Percentiles rank a stretch among this genome's conserved stretches.
Conservation (phyloP, 2,797 vertebrate species). For the Sebastolobus altivelis region DNA sequence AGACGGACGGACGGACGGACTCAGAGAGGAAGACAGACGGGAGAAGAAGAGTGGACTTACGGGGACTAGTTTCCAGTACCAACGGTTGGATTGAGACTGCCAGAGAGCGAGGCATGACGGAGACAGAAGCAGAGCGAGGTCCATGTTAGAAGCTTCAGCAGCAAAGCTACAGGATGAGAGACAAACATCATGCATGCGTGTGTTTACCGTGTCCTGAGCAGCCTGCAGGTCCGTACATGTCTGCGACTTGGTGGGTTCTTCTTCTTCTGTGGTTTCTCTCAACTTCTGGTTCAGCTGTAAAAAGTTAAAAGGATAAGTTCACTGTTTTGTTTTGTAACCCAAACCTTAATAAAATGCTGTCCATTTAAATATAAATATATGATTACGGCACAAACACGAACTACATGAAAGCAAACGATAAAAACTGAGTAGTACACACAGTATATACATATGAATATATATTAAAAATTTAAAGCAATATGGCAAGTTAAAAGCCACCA, state of each 20-base stretch:
- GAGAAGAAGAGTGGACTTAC: conserved; percentile 83
- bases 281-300: conserved; percentile 88
- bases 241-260: conserved; percentile 79
- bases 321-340: too few relatives aligned
- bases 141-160: conserved; percentile 56
- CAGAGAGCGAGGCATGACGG: conserved; percentile 76
- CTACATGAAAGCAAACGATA: too few relatives aligned
- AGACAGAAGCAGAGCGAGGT: conserved; percentile 68
- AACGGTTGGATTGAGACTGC: conserved; percentile 90
- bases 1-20: conserved; percentile 40
- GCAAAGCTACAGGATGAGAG: conserved; percentile 26
- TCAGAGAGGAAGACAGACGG: conserved; percentile 30
- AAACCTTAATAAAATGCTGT: too few relatives aligned
- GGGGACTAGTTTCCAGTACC: conserved; percentile 97
- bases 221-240: conserved; percentile 81
- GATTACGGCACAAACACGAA: background rate
- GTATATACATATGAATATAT: too few relatives aligned
- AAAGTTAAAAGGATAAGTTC: background rate
- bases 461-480: too few relatives aligned
- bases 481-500: too few relatives aligned
- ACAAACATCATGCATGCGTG: conserved; percentile 11
- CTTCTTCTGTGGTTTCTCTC: conserved; percentile 87
- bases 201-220: conserved; percentile 68
- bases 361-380: background rate
- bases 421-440: too few relatives aligned